Evolutionary conservation across 2,797 vertebrate species (phyloP), one percentile per base, ranked within the genome.

Genomic region (Gymnoscopelus microlampas): DNA sequence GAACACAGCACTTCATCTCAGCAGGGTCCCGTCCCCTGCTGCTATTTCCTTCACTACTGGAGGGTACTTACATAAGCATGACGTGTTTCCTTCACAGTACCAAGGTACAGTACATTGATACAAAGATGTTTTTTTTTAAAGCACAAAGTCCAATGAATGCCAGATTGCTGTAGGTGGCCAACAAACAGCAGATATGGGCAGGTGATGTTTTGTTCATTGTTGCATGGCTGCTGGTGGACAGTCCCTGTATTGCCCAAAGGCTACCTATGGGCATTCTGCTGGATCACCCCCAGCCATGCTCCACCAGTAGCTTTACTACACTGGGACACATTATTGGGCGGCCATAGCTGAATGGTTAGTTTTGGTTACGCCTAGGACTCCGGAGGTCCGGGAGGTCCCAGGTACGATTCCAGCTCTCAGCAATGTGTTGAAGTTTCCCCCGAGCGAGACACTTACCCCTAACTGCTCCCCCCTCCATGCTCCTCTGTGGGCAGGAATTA

Each of bases 1-100:
- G 4, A 32, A 26, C 53, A 35, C 47, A 55, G 54, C 26, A 26
- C 68, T 73, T 68, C 23, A 73, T 55, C 58, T 54, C 64, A 47
- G 58, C 39, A 50, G 71, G n/a, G 23, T 58, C 19, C 49, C 13
- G 61, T 7, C 8, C 60, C 14, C 49, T 53, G 49, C 57, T 24
- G 65, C 15, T 47, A 39, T 66, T n/a, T 58, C 39, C 50, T 53
- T 35, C 7, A 39, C 29, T 44, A 11, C 5, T 5, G 32, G 9
- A 44, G 14, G 50, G 61, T 15, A 55, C 53, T 55, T 55, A 15
- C n/a, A 15, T 55, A 55, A 55, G 54, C 19, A 24, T 26, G 23
- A 26, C 24, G 55, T 13, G 13, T 32, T 57, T 57, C 55, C 11
- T 10, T 13, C 55, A 6, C 12, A 57, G 12, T 32, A 29, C 26